Percentiles rank a stretch among this genome's conserved stretches.
phyloP scores from a whole-genome alignment of 2,888 invertebrate genomes.

The Cephus pulcher region DNA sequence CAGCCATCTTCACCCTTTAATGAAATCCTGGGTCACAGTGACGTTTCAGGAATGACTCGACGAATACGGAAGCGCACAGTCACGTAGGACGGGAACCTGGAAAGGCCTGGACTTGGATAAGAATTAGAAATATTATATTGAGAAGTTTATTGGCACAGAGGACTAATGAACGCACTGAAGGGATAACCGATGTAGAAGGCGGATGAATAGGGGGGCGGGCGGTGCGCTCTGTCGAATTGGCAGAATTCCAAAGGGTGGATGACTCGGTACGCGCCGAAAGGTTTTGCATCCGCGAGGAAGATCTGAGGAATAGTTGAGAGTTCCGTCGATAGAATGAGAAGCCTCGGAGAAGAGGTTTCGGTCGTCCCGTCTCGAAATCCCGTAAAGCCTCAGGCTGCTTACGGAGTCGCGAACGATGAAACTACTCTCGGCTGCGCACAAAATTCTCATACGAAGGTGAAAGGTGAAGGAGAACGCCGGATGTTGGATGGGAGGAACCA shows the following conservation, averaged over 20 bases:
- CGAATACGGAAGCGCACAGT: constrained; percentile 17
- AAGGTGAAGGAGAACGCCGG: no score
- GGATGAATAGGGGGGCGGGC: constrained; percentile 22
- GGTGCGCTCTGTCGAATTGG: constrained; percentile 46
- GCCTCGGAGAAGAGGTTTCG: background rate
- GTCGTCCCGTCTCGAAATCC: constrained; percentile 33
- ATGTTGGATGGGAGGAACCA: no score
- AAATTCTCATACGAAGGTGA: constrained; percentile 21
- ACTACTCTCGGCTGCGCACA: constrained; percentile 16
- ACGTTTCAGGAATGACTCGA: constrained; percentile 26
- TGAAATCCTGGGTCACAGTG: no score
- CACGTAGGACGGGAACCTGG: no score
- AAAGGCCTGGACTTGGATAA: no score
- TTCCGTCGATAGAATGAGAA: constrained; percentile 32
- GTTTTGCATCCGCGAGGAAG: constrained; percentile 40
- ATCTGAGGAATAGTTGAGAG: constrained; percentile 62
- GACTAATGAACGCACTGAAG: no score
- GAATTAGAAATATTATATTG: no score
- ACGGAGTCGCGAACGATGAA: constrained; percentile 20
- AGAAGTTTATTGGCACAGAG: no score
- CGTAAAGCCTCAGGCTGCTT: constrained; percentile 36
- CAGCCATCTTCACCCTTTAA: no score
- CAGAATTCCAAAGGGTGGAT: constrained; percentile 40
- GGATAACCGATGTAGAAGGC: no score
- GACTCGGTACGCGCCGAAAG: constrained; percentile 20